Evolutionary conservation across 1,140 invertebrate genomes (phyloP).

Genomic region (Drosophila miranda): DNA sequence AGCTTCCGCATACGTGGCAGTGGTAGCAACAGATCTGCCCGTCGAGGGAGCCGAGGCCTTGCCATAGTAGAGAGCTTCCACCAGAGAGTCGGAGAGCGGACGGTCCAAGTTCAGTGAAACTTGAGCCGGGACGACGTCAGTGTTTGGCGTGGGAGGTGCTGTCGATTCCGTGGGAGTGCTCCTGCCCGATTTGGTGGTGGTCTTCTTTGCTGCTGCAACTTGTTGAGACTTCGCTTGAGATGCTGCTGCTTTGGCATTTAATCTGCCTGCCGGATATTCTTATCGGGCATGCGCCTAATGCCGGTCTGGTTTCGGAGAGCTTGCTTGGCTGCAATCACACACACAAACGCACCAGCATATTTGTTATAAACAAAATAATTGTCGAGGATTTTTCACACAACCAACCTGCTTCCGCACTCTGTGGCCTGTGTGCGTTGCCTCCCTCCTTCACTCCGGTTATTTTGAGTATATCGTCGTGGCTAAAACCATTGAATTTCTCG

Average conservation of each 20-base stretch:
- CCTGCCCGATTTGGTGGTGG: slow-evolving; percentile 29
- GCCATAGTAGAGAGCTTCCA: slow-evolving; percentile 64
- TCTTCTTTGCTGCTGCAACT: slow-evolving; percentile 25
- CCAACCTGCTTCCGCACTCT: slow-evolving; percentile 57
- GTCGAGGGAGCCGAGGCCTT: slow-evolving; percentile 28
- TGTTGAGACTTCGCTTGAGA: slow-evolving; percentile 35
- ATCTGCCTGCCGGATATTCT: slow-evolving; percentile 59
- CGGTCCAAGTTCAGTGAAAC: slow-evolving; percentile 62
- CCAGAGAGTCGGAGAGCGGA: slow-evolving; percentile 67
- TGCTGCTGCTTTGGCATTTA: slow-evolving; percentile 62
- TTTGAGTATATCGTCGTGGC: slow-evolving; percentile 82
- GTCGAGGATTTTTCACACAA: slow-evolving; percentile 39
- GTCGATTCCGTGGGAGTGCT: slow-evolving; percentile 45
- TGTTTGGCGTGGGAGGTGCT: background rate
- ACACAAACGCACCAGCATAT: slow-evolving; percentile 37
- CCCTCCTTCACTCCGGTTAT: slow-evolving; percentile 58
- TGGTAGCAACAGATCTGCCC: slow-evolving; percentile 5
- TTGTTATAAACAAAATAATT: slow-evolving; percentile 48
- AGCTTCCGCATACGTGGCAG: slow-evolving; percentile 59
- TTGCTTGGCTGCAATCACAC: slow-evolving; percentile 50
- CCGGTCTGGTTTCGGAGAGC: slow-evolving; percentile 69
- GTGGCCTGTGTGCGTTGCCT: slow-evolving; percentile 3
- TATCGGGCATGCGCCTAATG: slow-evolving; percentile 77
- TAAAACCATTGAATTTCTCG: slow-evolving; percentile 82
- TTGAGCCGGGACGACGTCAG: slow-evolving; percentile 29